phyloP scores from a whole-genome alignment of 2,888 invertebrate genomes.

The Cosmia pyralina region DNA sequence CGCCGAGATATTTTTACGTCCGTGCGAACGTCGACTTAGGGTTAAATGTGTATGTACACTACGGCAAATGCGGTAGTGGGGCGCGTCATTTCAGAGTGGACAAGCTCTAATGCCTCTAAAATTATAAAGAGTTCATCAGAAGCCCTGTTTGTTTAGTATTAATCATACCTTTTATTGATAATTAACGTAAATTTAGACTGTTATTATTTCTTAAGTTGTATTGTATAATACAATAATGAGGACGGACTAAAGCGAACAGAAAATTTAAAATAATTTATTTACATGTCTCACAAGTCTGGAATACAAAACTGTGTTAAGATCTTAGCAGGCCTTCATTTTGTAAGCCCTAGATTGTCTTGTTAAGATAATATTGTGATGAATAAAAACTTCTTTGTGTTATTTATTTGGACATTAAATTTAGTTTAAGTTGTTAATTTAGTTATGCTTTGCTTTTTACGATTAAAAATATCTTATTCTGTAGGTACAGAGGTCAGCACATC shows the following conservation, averaged over 20 bases:
- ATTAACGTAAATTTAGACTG: no score
- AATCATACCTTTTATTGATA: neutral
- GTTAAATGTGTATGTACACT: no score
- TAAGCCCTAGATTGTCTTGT: constrained; percentile 4
- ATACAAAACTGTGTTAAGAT: constrained; percentile 24
- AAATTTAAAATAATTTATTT: constrained; percentile 10
- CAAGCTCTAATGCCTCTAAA: no score
- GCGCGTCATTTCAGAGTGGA: no score
- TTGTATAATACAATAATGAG: no score
- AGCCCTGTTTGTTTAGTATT: neutral
- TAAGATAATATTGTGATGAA: neutral
- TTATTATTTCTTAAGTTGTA: neutral
- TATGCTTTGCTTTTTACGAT: neutral
- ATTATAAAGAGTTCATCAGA: neutral
- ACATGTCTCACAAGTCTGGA: neutral
- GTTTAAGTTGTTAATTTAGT: neutral
- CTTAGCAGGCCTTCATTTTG: constrained; percentile 3
- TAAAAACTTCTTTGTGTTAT: constrained; percentile 11
- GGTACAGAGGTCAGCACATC: no score
- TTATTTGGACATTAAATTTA: constrained; percentile 14
- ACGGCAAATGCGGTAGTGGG: no score
- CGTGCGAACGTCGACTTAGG: no score
- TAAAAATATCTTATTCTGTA: neutral
- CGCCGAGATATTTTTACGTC: no score
- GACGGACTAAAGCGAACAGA: no score